A percentile compares a stretch with the other conserved stretches of the same genome.
phyloP scores from a whole-genome alignment of 2,888 invertebrate species.

The Thelaira solivaga region DNA sequence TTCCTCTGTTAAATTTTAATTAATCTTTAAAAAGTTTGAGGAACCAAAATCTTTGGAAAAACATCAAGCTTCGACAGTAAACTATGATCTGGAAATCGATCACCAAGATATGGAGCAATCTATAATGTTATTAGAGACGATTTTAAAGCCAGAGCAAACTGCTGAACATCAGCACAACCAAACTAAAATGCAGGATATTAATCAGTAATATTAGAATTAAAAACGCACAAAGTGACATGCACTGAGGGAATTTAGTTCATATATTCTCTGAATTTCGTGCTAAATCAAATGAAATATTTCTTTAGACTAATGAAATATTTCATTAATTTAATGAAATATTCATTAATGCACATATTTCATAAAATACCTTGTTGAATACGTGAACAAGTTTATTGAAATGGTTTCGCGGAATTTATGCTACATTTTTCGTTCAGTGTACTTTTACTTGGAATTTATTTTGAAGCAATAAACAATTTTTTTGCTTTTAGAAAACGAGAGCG shows the following conservation, averaged over 20 bases:
- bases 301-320: too few relatives aligned
- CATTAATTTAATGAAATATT: too few relatives aligned
- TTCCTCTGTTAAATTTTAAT: not conserved
- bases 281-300: too few relatives aligned
- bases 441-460: not conserved
- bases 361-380: too few relatives aligned
- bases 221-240: too few relatives aligned
- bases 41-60: conserved; percentile 42
- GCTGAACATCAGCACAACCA: conserved; percentile 61
- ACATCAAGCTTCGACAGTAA: conserved; percentile 66
- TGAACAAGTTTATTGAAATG: too few relatives aligned
- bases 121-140: conserved; percentile 82
- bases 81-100: conserved; percentile 80
- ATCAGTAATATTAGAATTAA: conserved; percentile 68
- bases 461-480: not conserved
- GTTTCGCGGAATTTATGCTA: too few relatives aligned
- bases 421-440: too few relatives aligned
- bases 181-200: conserved; percentile 56
- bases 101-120: conserved; percentile 78
- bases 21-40: conserved; percentile 1
- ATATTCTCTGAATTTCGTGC: too few relatives aligned
- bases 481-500: conserved; percentile 78
- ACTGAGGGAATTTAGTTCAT: too few relatives aligned
- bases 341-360: too few relatives aligned
- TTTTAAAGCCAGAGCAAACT: conserved; percentile 79